Conservation (phyloP, 2,113 vertebrate genomes). For the Phycodurus eques region DNA sequence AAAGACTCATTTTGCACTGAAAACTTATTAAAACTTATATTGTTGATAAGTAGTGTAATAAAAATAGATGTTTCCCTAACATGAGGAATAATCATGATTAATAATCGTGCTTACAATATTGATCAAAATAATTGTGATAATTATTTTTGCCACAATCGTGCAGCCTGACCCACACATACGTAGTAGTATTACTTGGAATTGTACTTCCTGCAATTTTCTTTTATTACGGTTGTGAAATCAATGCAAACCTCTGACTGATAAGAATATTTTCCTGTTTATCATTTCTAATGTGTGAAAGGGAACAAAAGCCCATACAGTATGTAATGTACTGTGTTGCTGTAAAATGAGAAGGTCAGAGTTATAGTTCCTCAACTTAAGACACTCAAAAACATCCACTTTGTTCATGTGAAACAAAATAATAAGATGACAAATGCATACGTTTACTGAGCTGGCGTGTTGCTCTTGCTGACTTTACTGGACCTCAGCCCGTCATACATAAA, state of each 20-base stretch:
- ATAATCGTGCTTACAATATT: too few relatives aligned
- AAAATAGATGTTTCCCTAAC: too few relatives aligned
- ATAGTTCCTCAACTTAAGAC: conserved; percentile 16
- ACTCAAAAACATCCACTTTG: conserved; percentile 19
- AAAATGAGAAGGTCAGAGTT: conserved; percentile 6
- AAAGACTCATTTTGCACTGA: too few relatives aligned
- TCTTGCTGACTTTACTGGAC: conserved; percentile 18
- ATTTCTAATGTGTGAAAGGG: background rate
- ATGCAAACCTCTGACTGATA: background rate
- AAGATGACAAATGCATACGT: conserved; percentile 41
- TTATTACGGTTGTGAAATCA: background rate
- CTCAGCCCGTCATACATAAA: conserved; percentile 70
- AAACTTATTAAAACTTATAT: too few relatives aligned
- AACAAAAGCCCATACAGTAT: conserved; percentile 29
- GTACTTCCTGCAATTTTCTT: background rate
- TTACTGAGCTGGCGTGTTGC: conserved; percentile 41
- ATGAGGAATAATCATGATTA: too few relatives aligned
- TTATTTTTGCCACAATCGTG: too few relatives aligned
- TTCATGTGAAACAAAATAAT: conserved; percentile 1
- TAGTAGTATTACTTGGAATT: background rate
- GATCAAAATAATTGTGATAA: too few relatives aligned
- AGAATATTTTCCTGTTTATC: background rate
- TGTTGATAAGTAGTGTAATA: too few relatives aligned
- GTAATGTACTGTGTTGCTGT: conserved; percentile 1
- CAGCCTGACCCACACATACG: too few relatives aligned